Base-by-base conservation (phyloP, 2,888 invertebrate genomes). In the Acleris sparsana region DNA sequence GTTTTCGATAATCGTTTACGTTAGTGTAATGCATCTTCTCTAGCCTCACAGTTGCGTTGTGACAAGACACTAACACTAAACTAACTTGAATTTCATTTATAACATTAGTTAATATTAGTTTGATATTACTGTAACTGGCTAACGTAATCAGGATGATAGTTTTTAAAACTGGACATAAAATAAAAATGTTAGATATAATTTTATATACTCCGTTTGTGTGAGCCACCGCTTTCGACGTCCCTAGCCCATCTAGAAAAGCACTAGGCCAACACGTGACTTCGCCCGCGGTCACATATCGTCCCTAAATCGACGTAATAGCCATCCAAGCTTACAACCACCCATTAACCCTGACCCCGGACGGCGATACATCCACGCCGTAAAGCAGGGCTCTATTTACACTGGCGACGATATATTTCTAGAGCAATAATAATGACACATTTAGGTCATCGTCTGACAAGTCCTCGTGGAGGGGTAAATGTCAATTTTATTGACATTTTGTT, bases 341-440 rank as follows among this genome's bases (percentile, higher is more conserved):
- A 65, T 6, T 5, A 20, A 44, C 29, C 49, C 6, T 22, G 55
- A 61, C 55, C 55, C 55, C 49, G 1, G 3, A 22, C 13, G 7
- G 51, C 3, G 20, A 9, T 18, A 22, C 5, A 18, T 22, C 2
- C 3, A 33, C 25, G 16, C 16, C n/a, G 5, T 29, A 6, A 17
- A 25, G 2, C 11, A 48, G 6, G 29, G 61, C 7, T 16, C 57
- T 17, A 46, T 7, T n/a, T 53, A 48, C 5, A 18, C 33, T 57
- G 62, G 66, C 16, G 46, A 62, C 52, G 48, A 57, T 61, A 53
- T 62, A 66, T 66, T 66, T 66, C 57, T 62, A 43, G 62, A 46
- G 53, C 66, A 62, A 66, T 66, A 66, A 61, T 66, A 39, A 62
- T 66, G 66, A 66, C 57, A 66, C 61, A 66, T 66, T 66, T 66